Conservation (phyloP, 37 sponge, comb jelly and placozoan genomes). For the Dysidea cf. avara region DNA sequence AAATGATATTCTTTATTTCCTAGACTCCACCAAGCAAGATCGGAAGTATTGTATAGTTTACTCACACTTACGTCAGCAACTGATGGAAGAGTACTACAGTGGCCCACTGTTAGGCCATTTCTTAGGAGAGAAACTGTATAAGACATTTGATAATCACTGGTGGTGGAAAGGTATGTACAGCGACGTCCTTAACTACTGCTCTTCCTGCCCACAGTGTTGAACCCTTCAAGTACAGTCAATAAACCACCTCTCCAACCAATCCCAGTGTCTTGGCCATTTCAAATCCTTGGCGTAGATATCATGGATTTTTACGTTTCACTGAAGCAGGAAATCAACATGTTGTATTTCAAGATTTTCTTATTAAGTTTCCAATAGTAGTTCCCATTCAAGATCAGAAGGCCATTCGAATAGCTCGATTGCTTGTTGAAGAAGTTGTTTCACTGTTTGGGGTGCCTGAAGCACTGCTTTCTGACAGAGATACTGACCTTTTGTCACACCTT, state of each 20-base stretch:
- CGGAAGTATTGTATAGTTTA: conserved; percentile 53
- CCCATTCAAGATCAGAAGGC: conserved; percentile 56
- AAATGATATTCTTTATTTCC: conserved; percentile 36
- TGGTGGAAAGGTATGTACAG: conserved; percentile 62
- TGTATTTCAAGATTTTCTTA: conserved; percentile 59
- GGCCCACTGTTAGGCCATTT: conserved; percentile 48
- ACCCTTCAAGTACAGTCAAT: background rate
- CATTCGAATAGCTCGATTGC: conserved; percentile 8
- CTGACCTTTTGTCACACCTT: conserved; percentile 41
- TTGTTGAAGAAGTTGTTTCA: conserved; percentile 41
- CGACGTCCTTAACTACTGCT: conserved; percentile 7
- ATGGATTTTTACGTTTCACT: conserved; percentile 47
- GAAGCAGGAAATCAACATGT: conserved; percentile 19
- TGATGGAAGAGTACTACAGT: conserved; percentile 38
- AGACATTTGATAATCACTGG: conserved; percentile 20
- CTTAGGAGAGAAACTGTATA: conserved; percentile 28
- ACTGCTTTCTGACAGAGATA: conserved; percentile 47
- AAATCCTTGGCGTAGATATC: conserved; percentile 53
- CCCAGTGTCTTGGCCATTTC: conserved; percentile 44
- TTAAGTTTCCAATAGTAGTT: conserved; percentile 54
- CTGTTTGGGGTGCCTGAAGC: no score
- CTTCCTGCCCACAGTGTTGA: conserved; percentile 50
- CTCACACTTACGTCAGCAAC: background rate
- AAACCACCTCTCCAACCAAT: conserved; percentile 50
- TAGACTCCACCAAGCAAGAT: conserved; percentile 19